phyloP scores from a whole-genome alignment of 2,113 vertebrate species.

The Eptesicus fuscus region DNA sequence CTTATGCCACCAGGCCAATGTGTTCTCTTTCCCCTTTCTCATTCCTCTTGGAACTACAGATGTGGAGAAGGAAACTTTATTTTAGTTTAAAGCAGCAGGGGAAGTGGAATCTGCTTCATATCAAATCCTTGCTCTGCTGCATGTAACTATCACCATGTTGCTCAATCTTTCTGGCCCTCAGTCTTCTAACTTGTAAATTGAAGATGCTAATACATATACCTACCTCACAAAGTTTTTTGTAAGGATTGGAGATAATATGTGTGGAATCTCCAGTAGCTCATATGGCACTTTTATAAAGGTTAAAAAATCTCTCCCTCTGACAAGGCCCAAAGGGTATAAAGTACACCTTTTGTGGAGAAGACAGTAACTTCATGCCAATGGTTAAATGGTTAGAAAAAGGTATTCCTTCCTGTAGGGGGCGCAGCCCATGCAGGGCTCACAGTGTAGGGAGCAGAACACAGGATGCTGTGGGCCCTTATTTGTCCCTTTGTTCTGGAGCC shows the following conservation, averaged over 20 bases:
- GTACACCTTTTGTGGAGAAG: background rate
- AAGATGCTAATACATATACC: background rate
- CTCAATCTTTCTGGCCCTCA: background rate
- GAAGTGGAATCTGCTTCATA: background rate
- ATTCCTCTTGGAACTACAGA: background rate
- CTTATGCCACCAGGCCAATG: background rate
- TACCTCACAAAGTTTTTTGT: background rate
- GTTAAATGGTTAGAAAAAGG: background rate
- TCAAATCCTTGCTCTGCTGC: background rate
- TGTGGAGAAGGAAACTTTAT: background rate
- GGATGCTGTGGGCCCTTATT: fast-evolving
- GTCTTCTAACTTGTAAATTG: too few relatives aligned
- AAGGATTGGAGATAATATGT: background rate
- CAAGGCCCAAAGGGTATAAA: background rate
- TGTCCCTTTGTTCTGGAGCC: background rate
- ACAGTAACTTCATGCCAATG: background rate
- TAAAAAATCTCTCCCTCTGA: background rate
- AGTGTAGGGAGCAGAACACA: background rate
- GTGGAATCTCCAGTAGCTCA: background rate
- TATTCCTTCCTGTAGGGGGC: background rate
- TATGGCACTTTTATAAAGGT: background rate
- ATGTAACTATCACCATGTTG: background rate
- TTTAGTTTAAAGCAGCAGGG: background rate
- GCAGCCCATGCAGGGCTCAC: background rate
- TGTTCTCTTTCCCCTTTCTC: background rate